Evolutionary conservation across 2,797 vertebrate species (phyloP).

Genomic region (Acanthis flammea): DNA sequence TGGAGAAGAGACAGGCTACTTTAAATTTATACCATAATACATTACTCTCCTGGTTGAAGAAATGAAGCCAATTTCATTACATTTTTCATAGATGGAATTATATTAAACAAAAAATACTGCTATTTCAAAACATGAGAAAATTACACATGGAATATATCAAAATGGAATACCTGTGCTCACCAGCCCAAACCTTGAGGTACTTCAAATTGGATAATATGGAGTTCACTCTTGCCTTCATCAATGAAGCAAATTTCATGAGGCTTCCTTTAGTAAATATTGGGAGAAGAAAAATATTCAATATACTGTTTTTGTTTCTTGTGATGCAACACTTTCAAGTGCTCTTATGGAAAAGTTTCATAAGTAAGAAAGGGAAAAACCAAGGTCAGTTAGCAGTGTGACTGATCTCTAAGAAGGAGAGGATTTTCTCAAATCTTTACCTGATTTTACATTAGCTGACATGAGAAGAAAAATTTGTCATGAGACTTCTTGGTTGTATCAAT

Average conservation of each 20-base stretch:
- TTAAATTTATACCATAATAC: not conserved
- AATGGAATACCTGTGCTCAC: not conserved
- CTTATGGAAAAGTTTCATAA: not conserved
- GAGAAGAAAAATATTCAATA: not conserved
- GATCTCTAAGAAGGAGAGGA: fast-evolving
- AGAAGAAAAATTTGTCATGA: not conserved
- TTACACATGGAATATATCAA: not conserved
- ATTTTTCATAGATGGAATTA: not conserved
- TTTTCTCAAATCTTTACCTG: not conserved
- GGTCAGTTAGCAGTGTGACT: not conserved
- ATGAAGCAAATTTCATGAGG: not conserved
- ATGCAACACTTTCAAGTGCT: not conserved
- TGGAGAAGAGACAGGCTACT: not conserved
- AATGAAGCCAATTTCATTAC: not conserved
- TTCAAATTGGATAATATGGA: not conserved
- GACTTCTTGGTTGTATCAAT: not conserved
- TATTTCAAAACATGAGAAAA: fast-evolving
- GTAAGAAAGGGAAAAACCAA: not conserved
- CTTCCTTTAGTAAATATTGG: not conserved
- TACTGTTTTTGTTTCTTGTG: not conserved
- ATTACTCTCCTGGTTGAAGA: not conserved
- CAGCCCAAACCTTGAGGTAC: not conserved
- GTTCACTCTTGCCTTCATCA: not conserved
- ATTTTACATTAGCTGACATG: not conserved
- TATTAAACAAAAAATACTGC: not conserved